Percentiles rank a stretch among this genome's conserved stretches.
These are phyloP conservation scores for Sturnus vulgaris DNA, from an alignment of 2,113 vertebrate genomes.

Conservation along the genomic window DNA sequence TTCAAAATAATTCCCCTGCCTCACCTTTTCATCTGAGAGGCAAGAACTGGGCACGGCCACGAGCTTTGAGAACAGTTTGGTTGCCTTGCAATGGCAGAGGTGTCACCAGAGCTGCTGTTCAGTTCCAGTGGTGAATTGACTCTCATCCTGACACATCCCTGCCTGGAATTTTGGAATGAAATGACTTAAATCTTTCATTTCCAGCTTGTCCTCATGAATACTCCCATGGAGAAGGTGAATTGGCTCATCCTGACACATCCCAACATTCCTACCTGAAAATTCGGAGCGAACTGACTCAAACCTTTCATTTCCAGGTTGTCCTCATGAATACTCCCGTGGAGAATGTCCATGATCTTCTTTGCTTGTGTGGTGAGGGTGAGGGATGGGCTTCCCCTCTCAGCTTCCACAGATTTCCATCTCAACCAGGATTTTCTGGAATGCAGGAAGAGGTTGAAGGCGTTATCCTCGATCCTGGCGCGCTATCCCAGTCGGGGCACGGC, in stretches of 20 bases:
- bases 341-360: slow-evolving; percentile 95
- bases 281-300: neutral
- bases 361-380: slow-evolving; percentile 90
- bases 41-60: accelerated
- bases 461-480: slow-evolving; percentile 74
- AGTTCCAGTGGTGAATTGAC: neutral
- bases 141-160: neutral
- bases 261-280: too few species aligned
- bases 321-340: slow-evolving; percentile 77
- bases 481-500: slow-evolving; percentile 82
- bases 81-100: neutral
- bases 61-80: neutral
- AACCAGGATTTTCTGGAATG: slow-evolving; percentile 85
- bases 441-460: slow-evolving; percentile 82
- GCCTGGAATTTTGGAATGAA: too few species aligned
- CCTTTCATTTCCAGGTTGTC: slow-evolving; percentile 4
- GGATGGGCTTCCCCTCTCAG: slow-evolving; percentile 96
- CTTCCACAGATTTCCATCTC: slow-evolving; percentile 93
- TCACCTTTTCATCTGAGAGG: neutral
- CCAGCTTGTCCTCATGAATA: slow-evolving; percentile 80
- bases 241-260: too few species aligned
- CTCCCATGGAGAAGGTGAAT: slow-evolving; percentile 69
- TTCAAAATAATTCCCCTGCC: too few species aligned
- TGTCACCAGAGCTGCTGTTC: neutral
- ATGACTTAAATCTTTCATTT: neutral